Evolutionary conservation across 1,140 invertebrate genomes (phyloP).

Genomic region (Orchestia grillus): DNA sequence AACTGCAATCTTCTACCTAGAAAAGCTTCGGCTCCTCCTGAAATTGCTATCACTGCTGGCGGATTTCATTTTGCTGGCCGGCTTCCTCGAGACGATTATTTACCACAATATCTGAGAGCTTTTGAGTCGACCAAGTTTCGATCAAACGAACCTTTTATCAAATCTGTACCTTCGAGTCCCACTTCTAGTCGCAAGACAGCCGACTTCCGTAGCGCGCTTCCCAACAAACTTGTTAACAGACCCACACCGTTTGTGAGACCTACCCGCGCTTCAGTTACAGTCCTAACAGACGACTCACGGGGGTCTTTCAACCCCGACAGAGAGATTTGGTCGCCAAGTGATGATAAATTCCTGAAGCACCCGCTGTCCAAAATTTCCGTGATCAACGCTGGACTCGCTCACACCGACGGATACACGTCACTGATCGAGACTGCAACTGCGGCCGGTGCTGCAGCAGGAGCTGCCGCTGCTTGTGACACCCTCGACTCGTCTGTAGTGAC

Average conservation of each 20-base stretch:
- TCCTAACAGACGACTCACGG: background rate
- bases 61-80: slow-evolving; percentile 23
- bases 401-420: background rate
- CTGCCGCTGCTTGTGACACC: background rate
- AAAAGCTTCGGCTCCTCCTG: slow-evolving; percentile 27
- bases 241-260: background rate
- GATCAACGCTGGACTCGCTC: background rate
- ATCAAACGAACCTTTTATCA: background rate
- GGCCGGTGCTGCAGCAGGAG: background rate
- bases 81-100: slow-evolving; percentile 17
- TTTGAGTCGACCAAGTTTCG: background rate
- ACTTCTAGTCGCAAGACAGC: background rate
- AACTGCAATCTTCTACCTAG: slow-evolving; percentile 21
- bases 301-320: slow-evolving; percentile 3
- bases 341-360: slow-evolving; percentile 34
- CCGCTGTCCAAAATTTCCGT: slow-evolving; percentile 18
- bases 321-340: slow-evolving; percentile 27
- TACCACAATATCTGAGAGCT: background rate
- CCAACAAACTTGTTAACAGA: background rate
- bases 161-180: slow-evolving; percentile 25
- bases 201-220: background rate
- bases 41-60: slow-evolving; percentile 13
- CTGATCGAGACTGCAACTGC: background rate
- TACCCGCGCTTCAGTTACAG: slow-evolving; percentile 3
- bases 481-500: background rate